Evolutionary conservation across 2,888 invertebrate species (phyloP).

Genomic region (Acanthococcus lagerstroemiae): DNA sequence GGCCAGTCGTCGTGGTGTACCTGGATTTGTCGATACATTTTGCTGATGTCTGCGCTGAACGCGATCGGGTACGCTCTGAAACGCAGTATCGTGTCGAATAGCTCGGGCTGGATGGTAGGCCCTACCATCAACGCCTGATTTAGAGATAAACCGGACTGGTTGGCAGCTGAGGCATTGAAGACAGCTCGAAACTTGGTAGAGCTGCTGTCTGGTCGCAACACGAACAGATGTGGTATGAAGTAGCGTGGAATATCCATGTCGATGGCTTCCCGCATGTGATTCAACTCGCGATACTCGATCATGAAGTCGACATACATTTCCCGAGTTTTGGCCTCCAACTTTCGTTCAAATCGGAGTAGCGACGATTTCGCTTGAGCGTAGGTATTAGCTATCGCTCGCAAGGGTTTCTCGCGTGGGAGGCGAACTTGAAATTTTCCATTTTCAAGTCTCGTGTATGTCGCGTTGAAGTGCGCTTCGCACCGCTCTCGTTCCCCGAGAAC

Average conservation of each 20-base stretch:
- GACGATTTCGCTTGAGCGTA: neutral
- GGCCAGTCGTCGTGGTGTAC: slow-evolving; percentile 37
- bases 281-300: neutral
- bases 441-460: neutral
- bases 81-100: slow-evolving; percentile 38
- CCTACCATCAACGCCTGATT: slow-evolving; percentile 40
- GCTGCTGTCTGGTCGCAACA: too few species aligned
- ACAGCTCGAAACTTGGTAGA: slow-evolving; percentile 36
- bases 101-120: slow-evolving; percentile 39
- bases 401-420: neutral
- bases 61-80: slow-evolving; percentile 38
- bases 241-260: slow-evolving; percentile 5
- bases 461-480: neutral
- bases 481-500: neutral
- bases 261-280: too few species aligned
- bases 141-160: slow-evolving; percentile 37
- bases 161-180: slow-evolving; percentile 36
- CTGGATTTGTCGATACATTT: slow-evolving; percentile 41
- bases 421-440: slow-evolving; percentile 13
- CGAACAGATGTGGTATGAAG: slow-evolving; percentile 37
- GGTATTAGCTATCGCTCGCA: neutral
- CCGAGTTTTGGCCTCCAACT: neutral
- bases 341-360: neutral
- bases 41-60: slow-evolving; percentile 40
- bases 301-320: slow-evolving; percentile 12